A percentile compares a stretch with the other conserved stretches of the same genome.
Conservation (phyloP, 2,888 invertebrate genomes). For the Abrostola tripartita region DNA sequence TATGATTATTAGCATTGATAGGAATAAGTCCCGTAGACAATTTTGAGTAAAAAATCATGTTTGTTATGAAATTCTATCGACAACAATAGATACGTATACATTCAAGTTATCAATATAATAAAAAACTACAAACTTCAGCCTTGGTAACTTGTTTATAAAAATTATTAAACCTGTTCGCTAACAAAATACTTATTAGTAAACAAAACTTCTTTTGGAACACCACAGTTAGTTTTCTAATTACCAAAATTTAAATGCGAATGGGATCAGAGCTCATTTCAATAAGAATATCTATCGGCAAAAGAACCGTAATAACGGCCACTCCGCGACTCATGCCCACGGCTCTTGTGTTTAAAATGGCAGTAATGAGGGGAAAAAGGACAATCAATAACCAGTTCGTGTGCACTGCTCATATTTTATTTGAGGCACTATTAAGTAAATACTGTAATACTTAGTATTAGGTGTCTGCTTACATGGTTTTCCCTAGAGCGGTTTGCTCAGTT, state of each 20-base stretch:
- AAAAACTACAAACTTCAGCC: not conserved
- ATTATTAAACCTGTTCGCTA: no score
- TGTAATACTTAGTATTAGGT: not conserved
- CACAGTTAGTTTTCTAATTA: constrained; percentile 44
- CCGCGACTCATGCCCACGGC: constrained; percentile 7
- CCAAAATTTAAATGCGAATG: constrained; percentile 46
- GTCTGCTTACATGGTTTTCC: constrained; percentile 10
- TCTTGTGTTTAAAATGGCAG: constrained; percentile 18
- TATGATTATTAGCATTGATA: not conserved
- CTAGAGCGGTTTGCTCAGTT: constrained; percentile 9
- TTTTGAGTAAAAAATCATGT: no score
- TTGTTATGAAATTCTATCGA: no score
- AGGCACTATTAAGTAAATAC: not conserved
- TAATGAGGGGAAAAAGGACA: constrained; percentile 8
- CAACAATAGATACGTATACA: not conserved
- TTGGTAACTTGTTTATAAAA: no score
- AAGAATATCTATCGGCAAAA: constrained; percentile 43
- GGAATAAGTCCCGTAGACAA: no score
- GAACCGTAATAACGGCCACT: constrained; percentile 51
- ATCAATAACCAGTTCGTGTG: not conserved
- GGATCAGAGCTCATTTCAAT: constrained; percentile 48
- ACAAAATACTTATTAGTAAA: not conserved
- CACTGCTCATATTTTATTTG: not conserved
- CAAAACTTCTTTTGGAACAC: not conserved
- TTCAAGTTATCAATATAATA: not conserved